A percentile compares a stretch with the other conserved stretches of the same genome.
These are phyloP conservation scores for Liparis tanakae DNA, from an alignment of 2,797 vertebrate genomes.

Conservation along the genomic window DNA sequence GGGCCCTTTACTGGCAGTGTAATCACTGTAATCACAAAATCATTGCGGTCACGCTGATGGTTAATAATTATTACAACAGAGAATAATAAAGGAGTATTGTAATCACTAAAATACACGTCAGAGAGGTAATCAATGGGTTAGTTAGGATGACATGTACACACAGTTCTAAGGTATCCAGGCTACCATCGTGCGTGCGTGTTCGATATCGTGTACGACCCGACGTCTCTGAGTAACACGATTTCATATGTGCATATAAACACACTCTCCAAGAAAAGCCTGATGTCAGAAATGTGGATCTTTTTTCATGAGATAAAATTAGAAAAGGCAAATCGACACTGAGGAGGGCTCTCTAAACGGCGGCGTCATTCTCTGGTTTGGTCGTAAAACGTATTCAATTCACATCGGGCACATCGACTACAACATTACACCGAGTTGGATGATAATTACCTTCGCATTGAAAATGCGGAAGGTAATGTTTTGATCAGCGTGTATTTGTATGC, in stretches of 20 bases:
- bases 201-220: neutral
- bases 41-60: neutral
- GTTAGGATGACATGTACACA: neutral
- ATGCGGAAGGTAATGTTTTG: too few relatives aligned
- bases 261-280: slow-evolving; percentile 7
- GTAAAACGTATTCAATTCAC: slow-evolving; percentile 1
- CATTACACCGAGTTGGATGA: neutral
- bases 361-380: neutral
- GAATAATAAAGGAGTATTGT: neutral
- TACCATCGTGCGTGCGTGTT: neutral
- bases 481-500: too few relatives aligned
- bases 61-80: slow-evolving; percentile 1
- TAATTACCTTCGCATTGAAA: too few relatives aligned
- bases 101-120: neutral
- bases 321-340: slow-evolving; percentile 41
- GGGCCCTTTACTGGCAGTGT: neutral
- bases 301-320: slow-evolving; percentile 47
- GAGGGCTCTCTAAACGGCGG: slow-evolving; percentile 48
- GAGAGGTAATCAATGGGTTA: neutral
- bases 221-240: slow-evolving; percentile 7
- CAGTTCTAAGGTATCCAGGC: neutral
- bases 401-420: neutral
- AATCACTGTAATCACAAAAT: neutral
- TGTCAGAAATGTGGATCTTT: slow-evolving; percentile 30
- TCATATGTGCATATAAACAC: slow-evolving; percentile 20